Evolutionary conservation across 2,888 invertebrate genomes (phyloP).

Genomic region (Germaria angustata): DNA sequence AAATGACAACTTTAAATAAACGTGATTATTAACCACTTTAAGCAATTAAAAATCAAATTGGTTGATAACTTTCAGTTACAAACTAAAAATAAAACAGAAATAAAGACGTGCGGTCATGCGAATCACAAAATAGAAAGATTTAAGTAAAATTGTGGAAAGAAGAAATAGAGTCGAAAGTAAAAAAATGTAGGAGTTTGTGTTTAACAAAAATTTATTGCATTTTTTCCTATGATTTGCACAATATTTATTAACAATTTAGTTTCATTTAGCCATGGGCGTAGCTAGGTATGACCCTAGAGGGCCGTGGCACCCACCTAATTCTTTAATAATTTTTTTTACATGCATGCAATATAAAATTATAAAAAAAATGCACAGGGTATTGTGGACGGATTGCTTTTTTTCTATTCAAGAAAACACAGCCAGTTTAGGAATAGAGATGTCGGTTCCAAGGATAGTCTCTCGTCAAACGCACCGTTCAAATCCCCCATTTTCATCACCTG

Average conservation of each 20-base stretch:
- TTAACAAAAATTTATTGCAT: conserved; percentile 3
- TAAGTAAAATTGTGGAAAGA: conserved; percentile 3
- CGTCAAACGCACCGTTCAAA: too few species aligned
- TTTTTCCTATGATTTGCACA: not conserved
- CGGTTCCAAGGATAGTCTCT: too few species aligned
- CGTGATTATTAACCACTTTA: conserved; percentile 28
- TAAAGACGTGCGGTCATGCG: not conserved
- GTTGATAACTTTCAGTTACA: conserved; percentile 13
- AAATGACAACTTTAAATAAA: conserved; percentile 35
- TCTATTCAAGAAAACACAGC: too few species aligned
- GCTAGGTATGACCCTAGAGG: too few species aligned
- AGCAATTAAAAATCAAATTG: conserved; percentile 5
- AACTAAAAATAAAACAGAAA: not conserved
- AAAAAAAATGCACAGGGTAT: too few species aligned
- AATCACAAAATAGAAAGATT: not conserved
- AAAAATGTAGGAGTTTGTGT: conserved; percentile 34
- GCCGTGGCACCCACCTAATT: too few species aligned
- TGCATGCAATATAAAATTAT: too few species aligned
- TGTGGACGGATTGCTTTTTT: too few species aligned
- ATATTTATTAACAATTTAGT: not conserved
- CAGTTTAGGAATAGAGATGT: too few species aligned
- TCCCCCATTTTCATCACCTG: too few species aligned
- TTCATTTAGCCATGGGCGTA: too few species aligned
- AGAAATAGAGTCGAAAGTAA: conserved; percentile 17
- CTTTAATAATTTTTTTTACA: too few species aligned